Evolutionary conservation across 1,140 invertebrate species (phyloP), one percentile per base, ranked within the genome.

Genomic region (Amyelois transitella): DNA sequence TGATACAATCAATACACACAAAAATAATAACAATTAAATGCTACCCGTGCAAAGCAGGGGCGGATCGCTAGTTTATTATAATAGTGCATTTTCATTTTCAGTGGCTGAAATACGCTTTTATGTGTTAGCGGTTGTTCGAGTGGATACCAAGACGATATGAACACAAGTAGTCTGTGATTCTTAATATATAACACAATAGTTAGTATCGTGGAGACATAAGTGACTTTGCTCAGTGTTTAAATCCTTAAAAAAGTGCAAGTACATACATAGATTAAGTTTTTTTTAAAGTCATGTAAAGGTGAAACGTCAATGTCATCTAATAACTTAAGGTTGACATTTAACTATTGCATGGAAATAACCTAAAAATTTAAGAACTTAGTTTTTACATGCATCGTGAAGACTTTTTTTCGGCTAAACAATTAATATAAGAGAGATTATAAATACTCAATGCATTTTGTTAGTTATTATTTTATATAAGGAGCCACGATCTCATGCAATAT

Each of bases 91-190:
- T 75, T 85, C 86, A 72, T 77, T 93, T 91, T 65, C 88, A 95
- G 93, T 95, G 94, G 94, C 89, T 95, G 59, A 93, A 94, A 84
- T 93, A 92, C 65, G 92, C 93, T 24, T 81, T 94, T 52, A 94
- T 92, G 78, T 94, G 93, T 78, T 94, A 86, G 92, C 48, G 32
- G 22, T 18, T 14, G 32, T 12, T 1, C 32, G 8, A 19, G 6
- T 10, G 45, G 3, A 1, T 21, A 17, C 4, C 18, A 10, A 21
- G 19, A 21, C 18, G 2, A 48, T 48, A n/a, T 45, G 20, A 21
- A 14, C 32, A 38, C 4, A 14, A 32, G 25, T 38, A 14, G 32
- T 38, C 32, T 38, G 32, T 38, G 25, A 28, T 28, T 28, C 7
- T 28, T 28, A 2, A n/a, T n/a, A 28, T 10, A 4, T 28, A 8